Percentiles rank a stretch among this genome's conserved stretches.
These are phyloP conservation scores for Leuciscus idus DNA, from an alignment of 2,113 vertebrate species.

Conservation along the genomic window DNA sequence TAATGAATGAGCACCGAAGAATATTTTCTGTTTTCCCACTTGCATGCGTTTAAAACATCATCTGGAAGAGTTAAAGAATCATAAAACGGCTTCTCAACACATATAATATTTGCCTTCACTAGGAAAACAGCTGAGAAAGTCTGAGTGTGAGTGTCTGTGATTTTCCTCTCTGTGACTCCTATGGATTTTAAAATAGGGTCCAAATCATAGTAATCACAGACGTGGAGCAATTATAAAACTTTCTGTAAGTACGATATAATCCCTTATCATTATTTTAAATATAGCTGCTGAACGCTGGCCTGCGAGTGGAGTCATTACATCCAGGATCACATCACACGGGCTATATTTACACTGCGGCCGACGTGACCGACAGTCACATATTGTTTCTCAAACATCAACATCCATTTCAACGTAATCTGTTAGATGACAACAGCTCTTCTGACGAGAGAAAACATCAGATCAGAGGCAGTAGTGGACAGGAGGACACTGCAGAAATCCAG, in stretches of 20 bases:
- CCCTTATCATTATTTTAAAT: conserved; percentile 70
- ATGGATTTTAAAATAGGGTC: conserved; percentile 59
- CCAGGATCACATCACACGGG: background rate
- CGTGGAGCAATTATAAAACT: conserved; percentile 52
- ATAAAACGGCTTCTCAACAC: conserved; percentile 53
- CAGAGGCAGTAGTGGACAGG: background rate
- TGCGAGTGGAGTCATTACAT: background rate
- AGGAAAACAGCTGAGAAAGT: conserved; percentile 9
- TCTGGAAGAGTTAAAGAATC: conserved; percentile 24
- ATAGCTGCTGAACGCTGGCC: conserved; percentile 61
- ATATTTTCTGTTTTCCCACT: conserved; percentile 30
- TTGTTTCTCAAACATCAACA: conserved; percentile 19
- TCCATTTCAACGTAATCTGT: background rate
- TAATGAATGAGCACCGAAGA: conserved; percentile 10
- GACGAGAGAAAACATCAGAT: background rate
- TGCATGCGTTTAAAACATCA: conserved; percentile 42
- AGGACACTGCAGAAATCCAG: no score
- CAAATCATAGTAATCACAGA: conserved; percentile 61
- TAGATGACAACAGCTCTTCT: background rate
- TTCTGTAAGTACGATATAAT: conserved; percentile 67
- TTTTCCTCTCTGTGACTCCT: conserved; percentile 44
- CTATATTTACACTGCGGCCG: conserved; percentile 51
- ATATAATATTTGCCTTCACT: conserved; percentile 52
- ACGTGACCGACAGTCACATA: conserved; percentile 28
- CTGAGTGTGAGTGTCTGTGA: conserved; percentile 29